These are phyloP conservation scores for Drosophila suzukii DNA, from an alignment of 1,140 invertebrate genomes.

Conservation along the genomic window DNA sequence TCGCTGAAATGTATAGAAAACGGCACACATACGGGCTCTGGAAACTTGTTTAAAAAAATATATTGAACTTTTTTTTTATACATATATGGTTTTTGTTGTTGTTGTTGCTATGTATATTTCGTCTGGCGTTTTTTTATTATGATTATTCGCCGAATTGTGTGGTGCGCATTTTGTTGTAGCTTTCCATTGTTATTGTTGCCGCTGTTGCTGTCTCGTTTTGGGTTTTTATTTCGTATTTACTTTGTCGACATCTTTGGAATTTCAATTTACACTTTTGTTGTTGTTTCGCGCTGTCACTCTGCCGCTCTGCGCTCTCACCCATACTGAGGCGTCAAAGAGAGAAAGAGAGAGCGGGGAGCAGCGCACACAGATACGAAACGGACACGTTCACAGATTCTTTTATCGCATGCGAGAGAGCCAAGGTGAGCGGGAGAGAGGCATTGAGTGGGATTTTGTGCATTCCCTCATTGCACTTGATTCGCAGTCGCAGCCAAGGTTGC, in stretches of 20 bases:
- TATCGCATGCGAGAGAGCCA: slow-evolving; percentile 68
- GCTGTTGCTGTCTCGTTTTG: slow-evolving; percentile 53
- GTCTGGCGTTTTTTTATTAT: slow-evolving; percentile 33
- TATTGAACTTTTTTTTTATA: slow-evolving; percentile 27
- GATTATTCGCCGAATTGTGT: slow-evolving; percentile 73
- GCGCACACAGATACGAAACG: slow-evolving; percentile 60
- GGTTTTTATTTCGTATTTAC: slow-evolving; percentile 66
- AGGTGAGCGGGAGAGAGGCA: neutral
- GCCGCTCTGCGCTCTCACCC: slow-evolving; percentile 6
- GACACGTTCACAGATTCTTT: slow-evolving; percentile 46
- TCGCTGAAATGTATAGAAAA: slow-evolving; percentile 23
- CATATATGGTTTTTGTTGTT: neutral
- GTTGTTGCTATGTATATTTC: slow-evolving; percentile 37
- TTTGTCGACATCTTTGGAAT: slow-evolving; percentile 83
- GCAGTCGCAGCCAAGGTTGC: slow-evolving; percentile 57
- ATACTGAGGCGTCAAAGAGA: neutral
- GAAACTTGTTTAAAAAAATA: slow-evolving; percentile 80
- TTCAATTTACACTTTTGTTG: slow-evolving; percentile 84
- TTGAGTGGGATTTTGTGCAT: slow-evolving; percentile 27
- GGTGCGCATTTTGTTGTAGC: slow-evolving; percentile 80
- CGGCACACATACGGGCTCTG: slow-evolving; percentile 26
- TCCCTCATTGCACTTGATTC: slow-evolving; percentile 24
- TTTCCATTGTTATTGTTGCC: slow-evolving; percentile 62
- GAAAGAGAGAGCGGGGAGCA: slow-evolving; percentile 1
- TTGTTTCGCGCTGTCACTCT: slow-evolving; percentile 57